Evolutionary conservation across 2,113 vertebrate genomes (phyloP), one percentile per base, ranked within the genome.

Genomic region (Chaenocephalus aceratus): DNA sequence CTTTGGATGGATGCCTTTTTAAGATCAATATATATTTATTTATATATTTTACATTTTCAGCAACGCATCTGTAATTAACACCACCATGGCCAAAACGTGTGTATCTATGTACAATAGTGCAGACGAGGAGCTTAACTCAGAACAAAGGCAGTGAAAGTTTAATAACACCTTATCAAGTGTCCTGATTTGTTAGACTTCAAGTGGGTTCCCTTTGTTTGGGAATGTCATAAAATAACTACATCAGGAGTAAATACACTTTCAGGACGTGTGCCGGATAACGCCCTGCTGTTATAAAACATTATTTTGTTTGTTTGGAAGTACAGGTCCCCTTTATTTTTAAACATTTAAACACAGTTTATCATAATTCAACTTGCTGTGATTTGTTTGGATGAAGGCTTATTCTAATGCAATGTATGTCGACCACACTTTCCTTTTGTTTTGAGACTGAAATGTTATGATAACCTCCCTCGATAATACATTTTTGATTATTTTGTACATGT

Each of bases 1-100:
- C 97, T 98, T 98, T 98, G 97, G 97, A 94, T 96, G 94, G 91
- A 82, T 88, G 87, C 83, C 93, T 96, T 76, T 88, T 85, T 51
- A 79, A 85, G 82, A 89, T 65, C 75, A 72, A 85, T 86, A 82
- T 82, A 65, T 59, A 46, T 87, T 14, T 72, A 49, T 77, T 75
- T 59, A 44, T 45, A 52, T 79, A 67, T 67, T 79, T 68, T 77
- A 82, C 74, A 87, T 82, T 60, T 78, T 89, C 65, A 91, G 81
- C 82, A 86, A 87, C 57, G 34, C 67, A 72, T 86, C 77, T 44
- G n/a, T 85, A 86, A 80, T 85, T 62, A 87, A 93, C 87, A 92
- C 81, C 87, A 91, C 74, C 79, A 88, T 84, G 86, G 84, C 76
- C 78, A 85, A 89, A 89, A 88, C 0, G 75, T 82, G 87, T 87